A percentile compares a stretch with the other conserved stretches of the same genome.
These are phyloP conservation scores for Ectemnius lituratus DNA, from an alignment of 2,888 invertebrate genomes.

Conservation along the genomic window DNA sequence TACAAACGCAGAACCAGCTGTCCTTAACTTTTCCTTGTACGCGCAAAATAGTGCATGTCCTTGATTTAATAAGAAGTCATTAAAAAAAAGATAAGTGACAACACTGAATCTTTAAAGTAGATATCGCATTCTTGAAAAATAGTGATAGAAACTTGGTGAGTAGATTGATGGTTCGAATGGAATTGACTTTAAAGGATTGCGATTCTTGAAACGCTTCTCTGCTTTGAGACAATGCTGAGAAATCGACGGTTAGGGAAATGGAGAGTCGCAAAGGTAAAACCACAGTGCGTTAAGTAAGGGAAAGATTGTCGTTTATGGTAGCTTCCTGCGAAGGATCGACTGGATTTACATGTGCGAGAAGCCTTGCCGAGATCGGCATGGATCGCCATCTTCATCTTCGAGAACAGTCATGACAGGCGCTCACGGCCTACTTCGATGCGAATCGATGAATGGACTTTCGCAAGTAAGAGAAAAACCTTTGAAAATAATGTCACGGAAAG, in stretches of 20 bases:
- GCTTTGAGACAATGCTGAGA: conserved; percentile 51
- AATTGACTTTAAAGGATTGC: conserved; percentile 23
- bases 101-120: too few relatives aligned
- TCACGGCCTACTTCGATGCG: conserved; percentile 19
- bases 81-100: too few relatives aligned
- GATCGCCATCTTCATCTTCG: conserved; percentile 22
- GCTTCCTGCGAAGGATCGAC: conserved; percentile 21
- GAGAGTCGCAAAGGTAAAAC: conserved; percentile 50
- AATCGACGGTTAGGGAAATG: conserved; percentile 48
- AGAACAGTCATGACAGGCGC: conserved; percentile 16
- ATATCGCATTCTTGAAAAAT: neutral
- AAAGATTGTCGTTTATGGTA: conserved; percentile 21
- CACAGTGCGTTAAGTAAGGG: conserved; percentile 22
- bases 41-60: too few relatives aligned
- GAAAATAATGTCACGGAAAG: neutral
- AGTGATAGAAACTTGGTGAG: neutral
- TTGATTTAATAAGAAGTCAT: too few relatives aligned
- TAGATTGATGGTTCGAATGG: neutral
- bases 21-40: too few relatives aligned
- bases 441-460: neutral
- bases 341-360: conserved; percentile 37
- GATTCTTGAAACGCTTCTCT: conserved; percentile 37
- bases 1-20: neutral
- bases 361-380: conserved; percentile 27
- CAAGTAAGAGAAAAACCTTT: neutral